Percentiles rank a stretch among this genome's conserved stretches.
Conservation (phyloP, 2,888 invertebrate species). For the Hirtodrosophila alboralis region DNA sequence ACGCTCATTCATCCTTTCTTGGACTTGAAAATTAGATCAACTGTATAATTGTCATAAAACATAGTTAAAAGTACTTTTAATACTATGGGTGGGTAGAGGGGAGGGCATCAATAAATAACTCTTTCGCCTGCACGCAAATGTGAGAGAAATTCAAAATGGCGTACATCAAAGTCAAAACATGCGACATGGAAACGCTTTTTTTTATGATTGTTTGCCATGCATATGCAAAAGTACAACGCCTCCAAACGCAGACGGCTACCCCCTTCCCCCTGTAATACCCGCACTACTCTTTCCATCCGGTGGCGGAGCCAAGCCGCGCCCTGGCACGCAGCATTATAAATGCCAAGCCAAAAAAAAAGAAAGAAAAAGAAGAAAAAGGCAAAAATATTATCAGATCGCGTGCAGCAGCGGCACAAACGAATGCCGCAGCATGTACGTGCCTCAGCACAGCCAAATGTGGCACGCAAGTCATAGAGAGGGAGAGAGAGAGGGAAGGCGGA, state of each 20-base stretch:
- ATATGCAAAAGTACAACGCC: conserved; percentile 59
- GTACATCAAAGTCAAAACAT: conserved; percentile 66
- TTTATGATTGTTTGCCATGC: conserved; percentile 56
- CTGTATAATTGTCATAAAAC: conserved; percentile 45
- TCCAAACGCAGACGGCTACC: conserved; percentile 14
- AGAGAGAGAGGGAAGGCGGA: too few species aligned
- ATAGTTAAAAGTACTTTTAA: conserved; percentile 44
- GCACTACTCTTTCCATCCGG: too few species aligned
- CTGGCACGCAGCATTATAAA: conserved; percentile 73
- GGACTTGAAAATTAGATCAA: conserved; percentile 37
- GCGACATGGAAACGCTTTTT: conserved; percentile 70
- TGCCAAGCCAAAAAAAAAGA: conserved; percentile 51
- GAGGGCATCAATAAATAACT: conserved; percentile 53
- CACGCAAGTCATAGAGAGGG: conserved; percentile 56
- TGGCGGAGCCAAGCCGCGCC: conserved; percentile 53
- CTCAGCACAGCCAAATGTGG: conserved; percentile 59
- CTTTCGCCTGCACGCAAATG: conserved; percentile 27
- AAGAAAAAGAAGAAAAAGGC: conserved; percentile 39
- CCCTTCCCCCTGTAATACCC: background rate
- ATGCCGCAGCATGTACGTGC: conserved; percentile 68
- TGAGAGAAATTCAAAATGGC: conserved; percentile 68
- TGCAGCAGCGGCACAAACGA: conserved; percentile 73
- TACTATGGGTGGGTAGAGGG: too few species aligned
- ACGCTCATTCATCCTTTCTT: background rate
- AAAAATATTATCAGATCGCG: conserved; percentile 78